Conservation (phyloP, 2,797 vertebrate species). For the Geotria australis region DNA sequence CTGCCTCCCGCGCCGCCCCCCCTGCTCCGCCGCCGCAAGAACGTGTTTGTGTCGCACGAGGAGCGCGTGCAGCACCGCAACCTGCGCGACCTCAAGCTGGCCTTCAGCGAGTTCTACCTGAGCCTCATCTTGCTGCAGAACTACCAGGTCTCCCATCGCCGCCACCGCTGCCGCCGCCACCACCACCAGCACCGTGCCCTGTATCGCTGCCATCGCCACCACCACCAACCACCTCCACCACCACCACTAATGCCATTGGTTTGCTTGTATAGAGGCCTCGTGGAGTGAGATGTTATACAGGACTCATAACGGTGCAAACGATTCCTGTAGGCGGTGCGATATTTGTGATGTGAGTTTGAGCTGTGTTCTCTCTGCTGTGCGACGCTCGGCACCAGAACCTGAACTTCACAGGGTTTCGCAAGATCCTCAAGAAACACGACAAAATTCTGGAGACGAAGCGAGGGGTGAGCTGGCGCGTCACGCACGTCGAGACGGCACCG, state of each 20-base stretch:
- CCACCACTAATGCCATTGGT: too few species aligned
- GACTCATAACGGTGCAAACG: too few species aligned
- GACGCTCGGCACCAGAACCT: conserved; percentile 30
- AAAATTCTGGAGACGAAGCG: conserved; percentile 77
- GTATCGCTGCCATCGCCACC: too few species aligned
- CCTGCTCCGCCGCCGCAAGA: conserved; percentile 34
- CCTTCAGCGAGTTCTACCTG: conserved; percentile 97
- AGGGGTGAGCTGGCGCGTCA: conserved; percentile 77
- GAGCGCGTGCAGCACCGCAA: conserved; percentile 82
- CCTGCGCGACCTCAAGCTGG: conserved; percentile 70
- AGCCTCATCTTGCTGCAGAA: conserved; percentile 72
- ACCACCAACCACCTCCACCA: too few species aligned
- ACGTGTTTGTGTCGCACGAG: conserved; percentile 59
- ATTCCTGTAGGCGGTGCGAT: too few species aligned
- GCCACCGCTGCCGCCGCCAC: too few species aligned
- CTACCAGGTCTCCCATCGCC: conserved; percentile 48
- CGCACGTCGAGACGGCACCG: conserved; percentile 78
- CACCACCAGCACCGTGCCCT: too few species aligned
- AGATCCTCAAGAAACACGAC: conserved; percentile 97
- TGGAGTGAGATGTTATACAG: too few species aligned
- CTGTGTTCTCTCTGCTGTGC: too few species aligned
- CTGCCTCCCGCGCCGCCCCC: conserved; percentile 8
- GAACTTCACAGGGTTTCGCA: conserved; percentile 94
- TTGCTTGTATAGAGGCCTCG: too few species aligned
- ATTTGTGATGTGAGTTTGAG: too few species aligned